These are phyloP conservation scores for Liparis tanakae DNA, from an alignment of 2,797 vertebrate species.

Conservation along the genomic window DNA sequence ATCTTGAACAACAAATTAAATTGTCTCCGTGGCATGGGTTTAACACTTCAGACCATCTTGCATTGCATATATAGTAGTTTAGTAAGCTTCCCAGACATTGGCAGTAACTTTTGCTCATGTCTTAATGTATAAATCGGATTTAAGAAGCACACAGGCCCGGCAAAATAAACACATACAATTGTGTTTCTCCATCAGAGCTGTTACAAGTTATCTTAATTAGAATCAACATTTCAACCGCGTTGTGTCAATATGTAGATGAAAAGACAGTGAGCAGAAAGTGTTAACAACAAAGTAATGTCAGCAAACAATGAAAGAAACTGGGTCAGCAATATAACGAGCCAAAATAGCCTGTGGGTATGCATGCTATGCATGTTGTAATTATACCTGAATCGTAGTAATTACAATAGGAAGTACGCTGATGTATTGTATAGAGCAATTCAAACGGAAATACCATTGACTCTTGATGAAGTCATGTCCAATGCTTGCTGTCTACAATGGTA, in stretches of 20 bases:
- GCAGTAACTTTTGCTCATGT: not conserved
- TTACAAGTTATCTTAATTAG: slow-evolving; percentile 22
- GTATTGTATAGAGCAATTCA: not conserved
- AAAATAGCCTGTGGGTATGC: slow-evolving; percentile 25
- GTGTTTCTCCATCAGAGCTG: not conserved
- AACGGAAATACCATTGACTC: not conserved
- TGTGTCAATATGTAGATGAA: slow-evolving; percentile 34
- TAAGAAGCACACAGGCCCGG: not conserved
- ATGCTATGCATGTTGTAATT: not conserved
- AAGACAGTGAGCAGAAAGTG: slow-evolving; percentile 29
- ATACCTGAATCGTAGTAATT: not conserved
- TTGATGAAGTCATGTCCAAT: not conserved
- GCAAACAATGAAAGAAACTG: slow-evolving; percentile 57
- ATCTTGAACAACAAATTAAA: not conserved
- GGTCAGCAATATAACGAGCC: slow-evolving; percentile 58
- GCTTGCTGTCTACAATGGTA: not conserved
- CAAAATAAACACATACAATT: not conserved
- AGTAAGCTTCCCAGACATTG: not conserved
- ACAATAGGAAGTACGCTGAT: not conserved
- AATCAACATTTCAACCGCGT: slow-evolving; percentile 20
- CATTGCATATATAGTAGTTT: not conserved
- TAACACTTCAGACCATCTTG: not conserved
- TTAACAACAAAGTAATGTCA: slow-evolving; percentile 56
- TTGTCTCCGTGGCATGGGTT: not conserved
- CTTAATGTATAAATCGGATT: not conserved